These are phyloP conservation scores for Noctua fimbriata DNA, from an alignment of 2,888 invertebrate genomes.

Conservation along the genomic window DNA sequence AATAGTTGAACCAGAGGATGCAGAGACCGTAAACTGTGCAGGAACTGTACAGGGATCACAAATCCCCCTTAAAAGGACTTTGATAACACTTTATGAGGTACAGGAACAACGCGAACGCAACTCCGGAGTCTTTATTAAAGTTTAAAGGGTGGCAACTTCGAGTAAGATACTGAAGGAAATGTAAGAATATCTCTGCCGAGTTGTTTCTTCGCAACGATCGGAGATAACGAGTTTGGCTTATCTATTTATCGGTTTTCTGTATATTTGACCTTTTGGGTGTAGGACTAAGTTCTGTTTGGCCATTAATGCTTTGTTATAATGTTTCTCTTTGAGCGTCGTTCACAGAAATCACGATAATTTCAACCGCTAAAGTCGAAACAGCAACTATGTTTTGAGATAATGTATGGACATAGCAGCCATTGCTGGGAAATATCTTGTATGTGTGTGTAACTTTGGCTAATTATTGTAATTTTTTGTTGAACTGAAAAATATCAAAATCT, in stretches of 20 bases:
- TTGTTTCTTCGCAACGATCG: conserved; percentile 43
- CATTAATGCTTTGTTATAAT: neutral
- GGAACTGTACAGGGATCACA: conserved; percentile 33
- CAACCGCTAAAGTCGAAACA: neutral
- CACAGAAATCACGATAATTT: neutral
- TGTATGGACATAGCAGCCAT: neutral
- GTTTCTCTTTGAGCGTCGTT: neutral
- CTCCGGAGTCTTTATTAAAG: conserved; percentile 39
- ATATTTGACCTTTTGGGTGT: conserved; percentile 7
- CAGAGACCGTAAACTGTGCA: conserved; percentile 32
- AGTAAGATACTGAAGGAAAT: conserved; percentile 17
- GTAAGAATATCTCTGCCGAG: conserved; percentile 32
- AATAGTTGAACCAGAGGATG: conserved; percentile 37
- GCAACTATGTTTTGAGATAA: neutral
- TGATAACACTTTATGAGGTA: conserved; percentile 36
- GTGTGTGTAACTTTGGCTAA: neutral
- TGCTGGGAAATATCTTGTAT: neutral
- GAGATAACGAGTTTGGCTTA: conserved; percentile 48
- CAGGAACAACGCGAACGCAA: conserved; percentile 29
- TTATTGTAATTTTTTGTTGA: neutral
- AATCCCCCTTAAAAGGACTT: conserved; percentile 33
- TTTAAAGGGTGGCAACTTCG: conserved; percentile 48
- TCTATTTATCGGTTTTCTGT: conserved; percentile 38
- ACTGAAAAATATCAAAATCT: neutral
- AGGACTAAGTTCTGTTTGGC: neutral